Base-by-base conservation (phyloP, 2,888 invertebrate species). In the Cinara cedri region DNA sequence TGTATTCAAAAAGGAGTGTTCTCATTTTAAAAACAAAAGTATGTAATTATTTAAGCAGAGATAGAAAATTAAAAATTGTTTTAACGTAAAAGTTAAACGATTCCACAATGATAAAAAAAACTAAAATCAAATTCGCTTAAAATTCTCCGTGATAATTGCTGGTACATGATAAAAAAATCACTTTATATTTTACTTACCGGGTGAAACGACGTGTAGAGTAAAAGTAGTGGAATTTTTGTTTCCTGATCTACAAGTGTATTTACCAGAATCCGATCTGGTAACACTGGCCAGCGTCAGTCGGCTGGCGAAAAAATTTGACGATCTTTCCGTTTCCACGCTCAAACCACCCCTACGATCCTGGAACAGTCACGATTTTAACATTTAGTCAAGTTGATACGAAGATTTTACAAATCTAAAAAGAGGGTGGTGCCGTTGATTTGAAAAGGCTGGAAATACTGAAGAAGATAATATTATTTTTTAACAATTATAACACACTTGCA, bases 281-380 rank as follows among this genome's bases (percentile, higher is more conserved):
- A 78, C 78, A 46, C 68, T 70, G 14, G 78, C 78, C 8, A 78
- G 68, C 8, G 78, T 78, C 0, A 78, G 21, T 14, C 78, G 78
- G n/a, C 78, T 78, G 16, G 49, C 60, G 0, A 78, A 70, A 11
- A 49, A 68, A 24, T 60, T 78, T 4, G 51, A 60, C 11, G 78
- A 78, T 51, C 78, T 70, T 1, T 78, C 78, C 19, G 78, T 70
- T 13, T 78, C 78, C 19, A 78, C 60, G 19, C 78, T 78, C 42
- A 78, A 34, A 60, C 70, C 42, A 4, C 78, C 68, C 11, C 68
- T 70, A 3, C 68, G 78, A 21, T 66, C 70, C 78, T 78, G 46
- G 46, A 66, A 49, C 9, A 1, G 16, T 24, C 24, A 26, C 14
- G 10, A 16, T 10, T n/a, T 60, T n/a, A 34, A 34, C 34, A 6